Evolutionary conservation across 2,888 invertebrate genomes (phyloP).

Genomic region (Hemaris fuciformis): DNA sequence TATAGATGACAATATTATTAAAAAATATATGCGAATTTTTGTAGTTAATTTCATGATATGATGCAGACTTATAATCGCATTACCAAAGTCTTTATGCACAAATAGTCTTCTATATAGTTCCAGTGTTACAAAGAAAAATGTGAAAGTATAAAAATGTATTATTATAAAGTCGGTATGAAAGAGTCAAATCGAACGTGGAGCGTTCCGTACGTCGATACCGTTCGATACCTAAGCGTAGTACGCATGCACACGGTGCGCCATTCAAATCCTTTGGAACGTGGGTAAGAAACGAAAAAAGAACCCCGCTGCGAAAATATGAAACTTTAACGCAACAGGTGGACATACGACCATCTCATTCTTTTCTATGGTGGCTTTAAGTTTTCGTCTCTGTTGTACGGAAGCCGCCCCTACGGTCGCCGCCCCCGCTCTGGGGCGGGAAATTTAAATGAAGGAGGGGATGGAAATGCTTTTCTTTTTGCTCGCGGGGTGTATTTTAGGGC

Average conservation of each 20-base stretch:
- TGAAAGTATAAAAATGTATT: conserved; percentile 23
- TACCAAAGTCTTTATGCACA: too few species aligned
- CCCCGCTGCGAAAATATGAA: conserved; percentile 72
- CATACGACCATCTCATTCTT: conserved; percentile 79
- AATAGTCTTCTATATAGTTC: not conserved
- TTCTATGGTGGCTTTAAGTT: conserved; percentile 69
- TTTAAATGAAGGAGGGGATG: conserved; percentile 77
- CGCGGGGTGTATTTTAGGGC: conserved; percentile 77
- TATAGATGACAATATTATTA: too few species aligned
- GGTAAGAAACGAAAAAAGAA: conserved; percentile 76
- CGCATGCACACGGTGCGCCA: conserved; percentile 69
- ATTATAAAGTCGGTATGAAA: conserved; percentile 34
- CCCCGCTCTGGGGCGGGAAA: conserved; percentile 78
- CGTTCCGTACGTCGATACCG: conserved; percentile 55
- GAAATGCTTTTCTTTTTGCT: conserved; percentile 80
- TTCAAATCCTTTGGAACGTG: conserved; percentile 68
- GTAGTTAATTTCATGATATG: too few species aligned
- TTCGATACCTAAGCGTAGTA: conserved; percentile 67
- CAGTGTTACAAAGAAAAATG: not conserved
- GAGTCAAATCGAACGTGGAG: conserved; percentile 50
- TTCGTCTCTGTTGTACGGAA: conserved; percentile 74
- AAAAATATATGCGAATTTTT: too few species aligned
- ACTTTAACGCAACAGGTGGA: conserved; percentile 77
- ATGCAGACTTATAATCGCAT: too few species aligned
- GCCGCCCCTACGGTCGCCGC: conserved; percentile 78